Evolutionary conservation across 2,797 vertebrate species (phyloP).

Genomic region (Cyprinodon diabolis): DNA sequence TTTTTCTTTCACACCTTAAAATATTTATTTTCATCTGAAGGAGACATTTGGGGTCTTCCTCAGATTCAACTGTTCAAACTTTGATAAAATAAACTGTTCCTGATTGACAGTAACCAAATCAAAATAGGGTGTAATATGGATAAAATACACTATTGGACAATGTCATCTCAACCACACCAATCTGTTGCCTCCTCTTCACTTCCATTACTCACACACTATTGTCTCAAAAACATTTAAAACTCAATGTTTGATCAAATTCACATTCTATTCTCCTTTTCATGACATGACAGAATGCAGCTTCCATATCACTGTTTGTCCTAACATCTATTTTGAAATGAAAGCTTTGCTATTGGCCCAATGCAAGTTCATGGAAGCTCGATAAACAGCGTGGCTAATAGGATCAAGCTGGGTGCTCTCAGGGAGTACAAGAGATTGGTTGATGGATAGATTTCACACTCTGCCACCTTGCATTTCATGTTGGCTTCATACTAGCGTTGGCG

Average conservation of each 20-base stretch:
- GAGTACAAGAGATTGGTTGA: conserved; percentile 57
- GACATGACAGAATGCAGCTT: conserved; percentile 12
- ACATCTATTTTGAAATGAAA: conserved; percentile 18
- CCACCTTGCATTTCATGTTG: conserved; percentile 52
- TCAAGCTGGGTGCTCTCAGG: conserved; percentile 45
- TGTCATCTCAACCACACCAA: not conserved
- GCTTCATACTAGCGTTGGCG: conserved; percentile 58
- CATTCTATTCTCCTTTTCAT: not conserved
- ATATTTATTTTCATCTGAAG: too few relatives aligned
- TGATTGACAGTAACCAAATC: too few relatives aligned
- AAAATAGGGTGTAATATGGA: too few relatives aligned
- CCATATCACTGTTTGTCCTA: conserved; percentile 19
- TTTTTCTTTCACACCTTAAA: too few relatives aligned
- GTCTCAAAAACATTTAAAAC: conserved; percentile 20
- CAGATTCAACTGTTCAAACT: too few relatives aligned
- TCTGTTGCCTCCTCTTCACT: not conserved
- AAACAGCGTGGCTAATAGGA: conserved; percentile 49
- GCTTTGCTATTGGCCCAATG: conserved; percentile 29
- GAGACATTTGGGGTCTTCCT: too few relatives aligned
- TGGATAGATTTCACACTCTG: conserved; percentile 72
- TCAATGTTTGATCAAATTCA: conserved; percentile 5
- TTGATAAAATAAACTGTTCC: too few relatives aligned
- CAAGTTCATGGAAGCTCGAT: conserved; percentile 44
- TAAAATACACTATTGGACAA: too few relatives aligned
- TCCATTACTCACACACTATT: conserved; percentile 6